These are phyloP conservation scores for Hozukius guyotensis DNA, from an alignment of 2,797 vertebrate species.

Conservation along the genomic window DNA sequence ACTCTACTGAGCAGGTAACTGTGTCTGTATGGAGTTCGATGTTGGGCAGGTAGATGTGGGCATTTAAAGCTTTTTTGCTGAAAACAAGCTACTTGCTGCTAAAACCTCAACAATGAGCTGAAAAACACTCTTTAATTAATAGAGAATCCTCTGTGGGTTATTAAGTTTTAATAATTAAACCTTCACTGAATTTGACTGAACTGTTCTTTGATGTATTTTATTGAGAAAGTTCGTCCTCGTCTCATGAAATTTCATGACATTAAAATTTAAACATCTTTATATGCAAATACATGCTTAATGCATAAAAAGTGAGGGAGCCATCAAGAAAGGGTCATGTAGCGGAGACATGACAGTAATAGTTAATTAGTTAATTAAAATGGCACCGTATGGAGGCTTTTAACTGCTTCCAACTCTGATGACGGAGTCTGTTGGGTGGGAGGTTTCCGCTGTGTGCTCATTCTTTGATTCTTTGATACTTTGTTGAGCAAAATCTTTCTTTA, in stretches of 20 bases:
- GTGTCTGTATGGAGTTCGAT: background rate
- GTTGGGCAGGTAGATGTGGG: background rate
- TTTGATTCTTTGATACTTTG: background rate
- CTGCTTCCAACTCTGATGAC: background rate
- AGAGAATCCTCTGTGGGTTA: background rate
- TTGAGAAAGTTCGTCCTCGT: background rate
- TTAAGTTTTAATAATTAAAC: background rate
- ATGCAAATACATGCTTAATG: background rate
- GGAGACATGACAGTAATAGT: background rate
- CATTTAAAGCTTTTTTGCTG: background rate
- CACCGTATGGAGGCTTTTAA: background rate
- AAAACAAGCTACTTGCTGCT: background rate
- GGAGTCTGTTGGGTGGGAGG: background rate
- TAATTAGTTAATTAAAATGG: background rate
- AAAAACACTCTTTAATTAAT: background rate
- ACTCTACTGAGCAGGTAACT: background rate
- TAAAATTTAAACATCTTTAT: background rate
- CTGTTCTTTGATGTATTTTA: background rate
- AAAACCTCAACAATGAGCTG: background rate
- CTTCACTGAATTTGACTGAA: background rate
- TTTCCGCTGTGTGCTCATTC: background rate
- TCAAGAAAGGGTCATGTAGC: background rate
- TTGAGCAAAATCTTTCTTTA: background rate
- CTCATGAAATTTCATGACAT: background rate
- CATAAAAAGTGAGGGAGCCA: background rate